phyloP scores from a whole-genome alignment of 2,888 invertebrate genomes.

The Achlya flavicornis region DNA sequence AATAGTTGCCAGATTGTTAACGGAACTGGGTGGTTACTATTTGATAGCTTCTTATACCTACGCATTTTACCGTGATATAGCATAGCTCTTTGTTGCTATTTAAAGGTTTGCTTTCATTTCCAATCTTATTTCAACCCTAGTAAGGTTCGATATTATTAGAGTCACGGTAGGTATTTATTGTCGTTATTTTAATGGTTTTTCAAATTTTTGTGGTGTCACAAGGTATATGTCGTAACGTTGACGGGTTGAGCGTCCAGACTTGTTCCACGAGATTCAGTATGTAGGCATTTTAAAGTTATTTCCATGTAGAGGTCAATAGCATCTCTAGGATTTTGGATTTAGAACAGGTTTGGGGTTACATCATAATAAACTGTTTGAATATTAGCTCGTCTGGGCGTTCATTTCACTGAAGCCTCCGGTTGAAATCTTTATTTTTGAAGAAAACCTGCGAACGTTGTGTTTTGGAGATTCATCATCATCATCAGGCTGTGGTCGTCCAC shows the following conservation, averaged over 20 bases:
- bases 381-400: neutral
- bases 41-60: constrained; percentile 8
- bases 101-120: constrained; percentile 2
- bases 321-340: constrained; percentile 5
- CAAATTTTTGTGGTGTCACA: constrained; percentile 29
- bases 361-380: neutral
- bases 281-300: neutral
- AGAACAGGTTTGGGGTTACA: constrained; percentile 1
- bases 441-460: no score
- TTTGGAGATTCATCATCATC: no score
- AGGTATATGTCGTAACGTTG: constrained; percentile 14
- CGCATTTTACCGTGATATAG: neutral
- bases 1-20: constrained; percentile 17
- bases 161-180: constrained; percentile 8
- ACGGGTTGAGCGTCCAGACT: constrained; percentile 13
- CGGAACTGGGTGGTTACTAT: constrained; percentile 6
- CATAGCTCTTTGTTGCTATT: neutral
- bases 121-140: constrained; percentile 13
- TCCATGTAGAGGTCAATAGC: constrained; percentile 8
- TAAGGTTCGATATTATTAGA: neutral
- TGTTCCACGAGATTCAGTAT: constrained; percentile 12
- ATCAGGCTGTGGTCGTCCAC: no score
- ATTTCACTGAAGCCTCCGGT: neutral
- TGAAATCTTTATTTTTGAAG: no score
- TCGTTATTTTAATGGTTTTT: constrained; percentile 17